A percentile compares a stretch with the other conserved stretches of the same genome.
Evolutionary conservation across 2,113 vertebrate species (phyloP).

Genomic region (Ariopsis seemanni): DNA sequence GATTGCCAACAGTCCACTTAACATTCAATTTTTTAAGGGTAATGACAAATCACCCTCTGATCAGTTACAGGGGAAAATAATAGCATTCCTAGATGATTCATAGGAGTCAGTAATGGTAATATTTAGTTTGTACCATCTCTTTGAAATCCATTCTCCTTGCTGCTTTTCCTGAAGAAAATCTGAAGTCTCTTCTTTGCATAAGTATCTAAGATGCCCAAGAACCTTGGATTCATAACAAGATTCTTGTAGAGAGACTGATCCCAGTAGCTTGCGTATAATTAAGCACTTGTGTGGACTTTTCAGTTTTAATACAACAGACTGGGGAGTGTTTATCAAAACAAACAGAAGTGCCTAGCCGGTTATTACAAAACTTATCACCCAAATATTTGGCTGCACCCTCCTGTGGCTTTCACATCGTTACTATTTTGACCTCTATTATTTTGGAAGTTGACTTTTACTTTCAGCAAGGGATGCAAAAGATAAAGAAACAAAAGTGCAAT

Average conservation of each 20-base stretch:
- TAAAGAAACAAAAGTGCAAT: conserved; percentile 19
- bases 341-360: conserved; percentile 44
- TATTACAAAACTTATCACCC: conserved; percentile 47
- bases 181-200: conserved; percentile 19
- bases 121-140: background rate
- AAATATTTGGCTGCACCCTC: conserved; percentile 28
- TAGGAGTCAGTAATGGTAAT: background rate
- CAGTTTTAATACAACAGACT: conserved; percentile 24
- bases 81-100: background rate
- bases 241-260: conserved; percentile 19
- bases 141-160: conserved; percentile 10
- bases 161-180: conserved; percentile 7
- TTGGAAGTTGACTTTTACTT: conserved; percentile 7
- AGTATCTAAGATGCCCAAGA: background rate
- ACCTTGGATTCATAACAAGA: conserved; percentile 43
- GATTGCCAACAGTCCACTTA: background rate
- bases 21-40: background rate
- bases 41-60: background rate
- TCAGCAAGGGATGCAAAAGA: background rate
- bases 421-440: background rate
- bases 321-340: conserved; percentile 56
- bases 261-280: conserved; percentile 46
- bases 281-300: conserved; percentile 32
- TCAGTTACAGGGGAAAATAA: background rate
- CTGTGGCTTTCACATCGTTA: conserved; percentile 20